phyloP scores from a whole-genome alignment of 2,888 invertebrate genomes.

The Apotomis capreana region DNA sequence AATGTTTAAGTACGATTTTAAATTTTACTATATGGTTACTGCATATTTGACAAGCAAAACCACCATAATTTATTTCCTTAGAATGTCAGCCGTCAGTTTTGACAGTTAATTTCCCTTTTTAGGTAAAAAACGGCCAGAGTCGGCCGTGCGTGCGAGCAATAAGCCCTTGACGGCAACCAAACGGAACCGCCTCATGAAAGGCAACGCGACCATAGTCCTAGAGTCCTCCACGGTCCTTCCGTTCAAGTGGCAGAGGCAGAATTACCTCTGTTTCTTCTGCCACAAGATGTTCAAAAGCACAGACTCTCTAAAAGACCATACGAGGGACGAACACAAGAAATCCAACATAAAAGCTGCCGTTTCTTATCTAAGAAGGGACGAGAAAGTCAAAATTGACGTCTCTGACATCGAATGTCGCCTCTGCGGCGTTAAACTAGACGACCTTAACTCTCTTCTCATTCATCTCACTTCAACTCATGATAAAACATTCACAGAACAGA shows the following conservation, averaged over 20 bases:
- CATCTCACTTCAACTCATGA: conserved; percentile 62
- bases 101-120: conserved; percentile 66
- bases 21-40: too few species aligned
- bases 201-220: conserved; percentile 67
- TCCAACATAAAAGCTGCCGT: conserved; percentile 68
- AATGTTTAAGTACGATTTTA: neutral
- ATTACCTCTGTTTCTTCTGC: conserved; percentile 75
- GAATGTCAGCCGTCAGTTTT: conserved; percentile 45
- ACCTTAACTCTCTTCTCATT: conserved; percentile 55
- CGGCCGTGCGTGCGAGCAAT: conserved; percentile 54
- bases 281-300: conserved; percentile 65
- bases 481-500: conserved; percentile 57
- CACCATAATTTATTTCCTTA: conserved; percentile 7
- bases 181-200: conserved; percentile 71
- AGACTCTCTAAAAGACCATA: conserved; percentile 69
- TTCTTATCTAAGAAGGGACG: conserved; percentile 66
- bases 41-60: neutral
- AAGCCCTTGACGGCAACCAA: conserved; percentile 69
- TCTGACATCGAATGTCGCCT: conserved; percentile 56
- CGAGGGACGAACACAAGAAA: conserved; percentile 58
- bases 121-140: conserved; percentile 59
- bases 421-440: conserved; percentile 53
- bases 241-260: conserved; percentile 76
- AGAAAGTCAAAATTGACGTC: conserved; percentile 75
- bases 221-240: conserved; percentile 68